Evolutionary conservation across 2,888 invertebrate species (phyloP).

Genomic region (Pheosia tremula): DNA sequence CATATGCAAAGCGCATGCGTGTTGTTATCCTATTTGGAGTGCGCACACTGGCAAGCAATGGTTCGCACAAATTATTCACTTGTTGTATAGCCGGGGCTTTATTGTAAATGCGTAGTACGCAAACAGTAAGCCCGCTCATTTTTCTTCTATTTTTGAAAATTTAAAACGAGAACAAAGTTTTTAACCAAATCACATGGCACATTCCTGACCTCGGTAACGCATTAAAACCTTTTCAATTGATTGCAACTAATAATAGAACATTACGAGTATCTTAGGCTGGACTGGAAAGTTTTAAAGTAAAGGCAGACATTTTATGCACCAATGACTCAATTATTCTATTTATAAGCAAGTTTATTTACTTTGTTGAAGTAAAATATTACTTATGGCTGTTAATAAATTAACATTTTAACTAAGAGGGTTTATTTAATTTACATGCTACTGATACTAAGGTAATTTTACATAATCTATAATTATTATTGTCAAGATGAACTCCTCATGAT

Average conservation of each 20-base stretch:
- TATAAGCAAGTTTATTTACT: not conserved
- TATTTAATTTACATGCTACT: not conserved
- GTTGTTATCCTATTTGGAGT: too few species aligned
- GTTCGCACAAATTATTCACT: too few species aligned
- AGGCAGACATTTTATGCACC: not conserved
- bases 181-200: too few species aligned
- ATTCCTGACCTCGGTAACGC: not conserved
- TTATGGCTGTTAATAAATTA: not conserved
- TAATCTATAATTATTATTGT: too few species aligned
- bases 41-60: too few species aligned
- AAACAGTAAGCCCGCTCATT: too few species aligned
- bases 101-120: too few species aligned
- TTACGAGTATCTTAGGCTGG: not conserved
- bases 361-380: not conserved
- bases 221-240: not conserved
- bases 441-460: not conserved
- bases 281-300: conserved; percentile 1
- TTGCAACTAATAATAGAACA: not conserved
- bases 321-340: not conserved
- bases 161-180: not conserved
- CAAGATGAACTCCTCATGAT: not conserved
- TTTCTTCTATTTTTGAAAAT: not conserved
- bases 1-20: too few species aligned
- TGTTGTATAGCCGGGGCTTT: too few species aligned
- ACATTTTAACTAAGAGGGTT: not conserved